These are phyloP conservation scores for Microtus agrestis DNA, from an alignment of 2,797 vertebrate species.

Conservation along the genomic window DNA sequence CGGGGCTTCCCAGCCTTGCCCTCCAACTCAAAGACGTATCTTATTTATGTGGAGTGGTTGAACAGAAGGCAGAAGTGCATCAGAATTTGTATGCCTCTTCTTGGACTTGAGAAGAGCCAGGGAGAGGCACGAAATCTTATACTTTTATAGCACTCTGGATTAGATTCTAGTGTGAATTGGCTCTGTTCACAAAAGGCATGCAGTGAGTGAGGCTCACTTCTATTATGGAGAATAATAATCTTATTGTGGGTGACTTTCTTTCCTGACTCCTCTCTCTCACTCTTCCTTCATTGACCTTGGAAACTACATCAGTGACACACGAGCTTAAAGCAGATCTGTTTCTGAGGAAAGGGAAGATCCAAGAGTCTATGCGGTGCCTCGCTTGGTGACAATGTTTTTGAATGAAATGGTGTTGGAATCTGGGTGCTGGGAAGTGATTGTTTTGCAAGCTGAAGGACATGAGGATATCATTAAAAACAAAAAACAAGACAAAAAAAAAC, in stretches of 20 bases:
- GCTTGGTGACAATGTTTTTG: background rate
- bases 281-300: constrained; percentile 70
- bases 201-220: background rate
- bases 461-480: too few species aligned
- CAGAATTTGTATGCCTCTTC: background rate
- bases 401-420: constrained; percentile 43
- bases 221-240: background rate
- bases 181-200: background rate
- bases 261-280: constrained; percentile 18
- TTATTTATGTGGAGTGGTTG: background rate
- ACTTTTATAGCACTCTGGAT: background rate
- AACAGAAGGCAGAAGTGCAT: background rate
- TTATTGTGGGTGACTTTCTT: background rate
- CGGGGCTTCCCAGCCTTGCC: background rate
- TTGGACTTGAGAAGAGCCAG: background rate
- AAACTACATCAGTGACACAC: constrained; percentile 49
- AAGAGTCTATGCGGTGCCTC: background rate
- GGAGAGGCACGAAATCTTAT: background rate
- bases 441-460: constrained; percentile 53
- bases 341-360: constrained; percentile 62
- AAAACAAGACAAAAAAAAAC: too few species aligned
- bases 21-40: background rate
- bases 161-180: background rate
- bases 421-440: constrained; percentile 44
- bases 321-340: constrained; percentile 73